Evolutionary conservation across 2,113 vertebrate species (phyloP).

Genomic region (Channa maculata): DNA sequence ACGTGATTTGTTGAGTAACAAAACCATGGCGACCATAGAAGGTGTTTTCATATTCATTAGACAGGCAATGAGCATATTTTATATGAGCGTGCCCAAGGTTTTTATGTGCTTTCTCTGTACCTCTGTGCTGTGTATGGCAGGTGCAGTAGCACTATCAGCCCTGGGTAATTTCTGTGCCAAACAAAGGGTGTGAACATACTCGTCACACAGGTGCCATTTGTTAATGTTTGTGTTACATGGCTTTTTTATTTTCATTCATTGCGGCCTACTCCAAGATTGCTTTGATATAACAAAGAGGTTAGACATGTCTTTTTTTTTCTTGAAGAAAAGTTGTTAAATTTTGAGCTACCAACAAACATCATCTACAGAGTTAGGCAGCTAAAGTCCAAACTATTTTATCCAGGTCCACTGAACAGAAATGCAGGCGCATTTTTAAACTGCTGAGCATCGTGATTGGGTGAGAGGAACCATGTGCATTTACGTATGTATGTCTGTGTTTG

Average conservation of each 20-base stretch:
- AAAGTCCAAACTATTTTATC: slow-evolving; percentile 10
- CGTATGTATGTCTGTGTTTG: slow-evolving; percentile 31
- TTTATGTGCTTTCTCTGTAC: slow-evolving; percentile 48
- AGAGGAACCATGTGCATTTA: slow-evolving; percentile 25
- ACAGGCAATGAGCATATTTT: slow-evolving; percentile 80
- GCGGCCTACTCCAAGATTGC: slow-evolving; percentile 5
- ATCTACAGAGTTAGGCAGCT: slow-evolving; percentile 21
- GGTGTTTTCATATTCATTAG: slow-evolving; percentile 80
- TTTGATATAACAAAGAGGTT: slow-evolving; percentile 21
- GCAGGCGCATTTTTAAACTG: slow-evolving; percentile 8
- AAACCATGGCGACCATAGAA: slow-evolving; percentile 75
- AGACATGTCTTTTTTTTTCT: neutral
- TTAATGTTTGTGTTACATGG: slow-evolving; percentile 32
- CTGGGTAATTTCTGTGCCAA: slow-evolving; percentile 41
- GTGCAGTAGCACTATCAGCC: slow-evolving; percentile 29
- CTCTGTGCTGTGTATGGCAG: slow-evolving; percentile 40
- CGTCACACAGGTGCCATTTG: slow-evolving; percentile 30
- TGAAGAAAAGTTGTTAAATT: slow-evolving; percentile 10
- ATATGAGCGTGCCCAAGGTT: slow-evolving; percentile 43
- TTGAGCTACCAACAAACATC: slow-evolving; percentile 2
- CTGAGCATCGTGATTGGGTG: neutral
- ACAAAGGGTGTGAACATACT: slow-evolving; percentile 53
- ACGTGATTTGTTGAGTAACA: slow-evolving; percentile 80
- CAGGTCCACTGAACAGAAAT: slow-evolving; percentile 30
- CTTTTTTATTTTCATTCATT: slow-evolving; percentile 33